Conservation (phyloP, 2,888 invertebrate species). For the Agonum fuliginosum region DNA sequence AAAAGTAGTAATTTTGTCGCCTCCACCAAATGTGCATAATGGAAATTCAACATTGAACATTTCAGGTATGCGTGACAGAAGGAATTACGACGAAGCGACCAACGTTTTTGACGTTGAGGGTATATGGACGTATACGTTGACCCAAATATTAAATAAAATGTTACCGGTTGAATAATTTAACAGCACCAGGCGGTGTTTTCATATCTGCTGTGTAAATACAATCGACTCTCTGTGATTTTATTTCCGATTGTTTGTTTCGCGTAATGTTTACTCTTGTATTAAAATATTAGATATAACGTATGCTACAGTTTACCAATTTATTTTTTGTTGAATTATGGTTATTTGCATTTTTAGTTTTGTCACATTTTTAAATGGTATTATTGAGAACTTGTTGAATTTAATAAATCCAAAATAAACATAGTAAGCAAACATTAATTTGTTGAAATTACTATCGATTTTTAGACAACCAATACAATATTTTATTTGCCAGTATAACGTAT, state of each 20-base stretch:
- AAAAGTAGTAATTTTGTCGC: constrained; percentile 6
- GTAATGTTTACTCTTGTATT: constrained; percentile 44
- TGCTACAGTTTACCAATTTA: constrained; percentile 14
- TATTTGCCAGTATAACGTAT: background rate
- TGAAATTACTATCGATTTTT: no score
- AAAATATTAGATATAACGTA: constrained; percentile 51
- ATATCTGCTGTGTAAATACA: constrained; percentile 52
- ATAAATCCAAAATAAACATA: no score
- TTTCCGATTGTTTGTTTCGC: constrained; percentile 49
- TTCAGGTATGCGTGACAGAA: constrained; percentile 8
- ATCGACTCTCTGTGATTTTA: constrained; percentile 55
- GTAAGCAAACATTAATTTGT: no score
- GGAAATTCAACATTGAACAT: background rate
- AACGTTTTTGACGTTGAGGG: constrained; percentile 46
- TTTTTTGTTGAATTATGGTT: constrained; percentile 5
- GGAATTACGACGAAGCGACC: constrained; percentile 8
- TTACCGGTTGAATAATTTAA: constrained; percentile 56
- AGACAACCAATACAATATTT: no score
- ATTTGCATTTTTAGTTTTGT: background rate
- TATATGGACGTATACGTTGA: constrained; percentile 46
- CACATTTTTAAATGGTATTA: background rate
- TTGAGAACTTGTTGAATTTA: background rate
- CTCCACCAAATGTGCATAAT: constrained; percentile 8
- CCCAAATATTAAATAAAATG: constrained; percentile 60
- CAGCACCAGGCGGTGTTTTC: constrained; percentile 34